Evolutionary conservation across 92 coral and sea anemone species (phyloP).

Genomic region (Palythoa grandiflora): DNA sequence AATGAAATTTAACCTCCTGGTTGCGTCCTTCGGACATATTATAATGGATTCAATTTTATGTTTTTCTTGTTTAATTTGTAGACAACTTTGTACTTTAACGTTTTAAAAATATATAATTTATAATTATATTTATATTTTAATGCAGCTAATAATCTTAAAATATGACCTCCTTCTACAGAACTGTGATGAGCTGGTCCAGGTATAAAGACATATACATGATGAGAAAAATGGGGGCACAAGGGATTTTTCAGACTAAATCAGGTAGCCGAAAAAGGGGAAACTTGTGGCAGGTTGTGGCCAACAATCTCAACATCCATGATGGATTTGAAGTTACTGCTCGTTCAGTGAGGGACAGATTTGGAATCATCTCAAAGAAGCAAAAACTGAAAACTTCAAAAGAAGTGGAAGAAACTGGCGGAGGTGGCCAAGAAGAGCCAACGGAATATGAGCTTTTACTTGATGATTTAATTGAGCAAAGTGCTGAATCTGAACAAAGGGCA

Average conservation of each 20-base stretch:
- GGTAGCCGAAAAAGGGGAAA: slow-evolving; percentile 44
- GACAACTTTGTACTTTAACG: not conserved
- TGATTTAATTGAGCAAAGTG: no score
- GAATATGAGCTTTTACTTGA: no score
- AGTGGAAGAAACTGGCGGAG: no score
- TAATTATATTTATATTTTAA: no score
- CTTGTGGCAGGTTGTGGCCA: slow-evolving; percentile 37
- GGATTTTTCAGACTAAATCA: slow-evolving; percentile 10
- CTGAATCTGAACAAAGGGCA: no score
- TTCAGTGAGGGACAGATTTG: not conserved
- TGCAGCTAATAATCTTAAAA: not conserved
- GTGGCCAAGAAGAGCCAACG: no score
- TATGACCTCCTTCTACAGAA: slow-evolving; percentile 31
- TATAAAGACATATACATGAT: slow-evolving; percentile 25
- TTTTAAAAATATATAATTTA: not conserved
- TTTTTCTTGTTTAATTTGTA: not conserved
- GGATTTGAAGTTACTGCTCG: slow-evolving; percentile 37
- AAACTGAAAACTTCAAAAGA: no score
- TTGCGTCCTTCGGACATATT: not conserved
- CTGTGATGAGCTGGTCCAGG: slow-evolving; percentile 41
- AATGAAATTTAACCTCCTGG: not conserved
- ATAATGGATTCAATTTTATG: not conserved
- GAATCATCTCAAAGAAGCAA: no score
- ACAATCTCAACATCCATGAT: slow-evolving; percentile 30
- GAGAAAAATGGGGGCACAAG: slow-evolving; percentile 38